phyloP scores from a whole-genome alignment of 2,113 vertebrate genomes.

The Sardina pilchardus region DNA sequence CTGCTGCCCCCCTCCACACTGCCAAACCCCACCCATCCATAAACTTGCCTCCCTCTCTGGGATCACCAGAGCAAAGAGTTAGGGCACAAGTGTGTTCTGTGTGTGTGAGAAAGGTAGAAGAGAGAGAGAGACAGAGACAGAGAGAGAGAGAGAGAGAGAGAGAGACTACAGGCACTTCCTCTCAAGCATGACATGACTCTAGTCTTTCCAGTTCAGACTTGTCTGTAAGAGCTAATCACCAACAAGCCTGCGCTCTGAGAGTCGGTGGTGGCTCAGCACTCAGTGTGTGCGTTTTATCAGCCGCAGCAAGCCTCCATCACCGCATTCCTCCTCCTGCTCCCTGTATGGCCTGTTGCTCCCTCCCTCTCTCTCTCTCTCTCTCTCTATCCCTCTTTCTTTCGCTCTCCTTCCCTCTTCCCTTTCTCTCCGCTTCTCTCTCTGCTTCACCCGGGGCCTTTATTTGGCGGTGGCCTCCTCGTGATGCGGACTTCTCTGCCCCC shows the following conservation, averaged over 20 bases:
- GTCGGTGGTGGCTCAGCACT: conserved; percentile 20
- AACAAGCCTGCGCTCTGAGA: conserved; percentile 48
- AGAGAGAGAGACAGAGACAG: neutral
- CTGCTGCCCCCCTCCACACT: neutral
- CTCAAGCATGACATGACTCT: conserved; percentile 34
- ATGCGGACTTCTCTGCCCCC: neutral
- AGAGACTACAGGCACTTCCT: conserved; percentile 41
- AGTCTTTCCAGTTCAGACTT: conserved; percentile 61
- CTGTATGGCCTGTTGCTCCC: conserved; percentile 40
- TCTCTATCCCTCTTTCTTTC: neutral
- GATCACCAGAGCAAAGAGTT: neutral
- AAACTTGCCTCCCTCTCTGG: neutral
- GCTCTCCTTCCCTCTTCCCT: neutral
- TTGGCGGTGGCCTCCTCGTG: neutral
- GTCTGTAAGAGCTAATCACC: conserved; percentile 47
- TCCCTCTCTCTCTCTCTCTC: neutral
- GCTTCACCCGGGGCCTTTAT: neutral
- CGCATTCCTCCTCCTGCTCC: conserved; percentile 40
- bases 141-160: neutral
- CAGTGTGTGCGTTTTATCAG: conserved; percentile 4
- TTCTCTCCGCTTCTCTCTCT: neutral
- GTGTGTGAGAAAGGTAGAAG: neutral
- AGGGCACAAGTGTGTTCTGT: conserved; percentile 15
- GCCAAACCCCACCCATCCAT: neutral
- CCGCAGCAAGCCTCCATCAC: neutral